Evolutionary conservation across 2,797 vertebrate genomes (phyloP).

Genomic region (Leucoraja ocellata): DNA sequence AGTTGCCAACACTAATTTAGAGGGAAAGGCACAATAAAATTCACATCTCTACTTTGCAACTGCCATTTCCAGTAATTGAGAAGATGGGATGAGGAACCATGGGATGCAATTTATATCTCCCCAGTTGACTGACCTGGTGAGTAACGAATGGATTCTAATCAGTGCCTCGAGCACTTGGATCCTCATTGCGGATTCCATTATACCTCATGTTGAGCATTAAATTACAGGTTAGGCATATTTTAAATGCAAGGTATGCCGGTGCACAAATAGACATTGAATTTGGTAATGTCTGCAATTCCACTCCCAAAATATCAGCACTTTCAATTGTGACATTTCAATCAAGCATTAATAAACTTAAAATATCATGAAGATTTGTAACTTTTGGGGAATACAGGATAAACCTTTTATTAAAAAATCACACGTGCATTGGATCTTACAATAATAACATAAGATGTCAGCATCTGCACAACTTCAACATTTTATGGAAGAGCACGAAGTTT

Average conservation of each 20-base stretch:
- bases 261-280: not conserved
- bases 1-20: slow-evolving; percentile 31
- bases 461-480: not conserved
- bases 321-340: not conserved
- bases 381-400: not conserved
- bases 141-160: slow-evolving; percentile 4
- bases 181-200: slow-evolving; percentile 24
- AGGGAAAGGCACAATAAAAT: slow-evolving; percentile 20
- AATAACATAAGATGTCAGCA: not conserved
- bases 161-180: slow-evolving; percentile 5
- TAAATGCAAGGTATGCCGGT: slow-evolving; percentile 3
- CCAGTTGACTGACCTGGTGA: slow-evolving; percentile 5
- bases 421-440: not conserved
- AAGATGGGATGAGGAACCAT: slow-evolving; percentile 19
- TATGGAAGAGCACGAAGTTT: not conserved
- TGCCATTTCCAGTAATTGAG: slow-evolving; percentile 10
- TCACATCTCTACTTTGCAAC: slow-evolving; percentile 24
- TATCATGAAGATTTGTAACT: not conserved
- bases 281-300: not conserved
- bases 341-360: not conserved
- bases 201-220: slow-evolving; percentile 13
- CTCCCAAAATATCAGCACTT: no score
- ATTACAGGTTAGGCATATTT: slow-evolving; percentile 23
- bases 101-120: slow-evolving; percentile 31
- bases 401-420: not conserved